Evolutionary conservation across 2,888 invertebrate species (phyloP).

Genomic region (Anodontia alba): DNA sequence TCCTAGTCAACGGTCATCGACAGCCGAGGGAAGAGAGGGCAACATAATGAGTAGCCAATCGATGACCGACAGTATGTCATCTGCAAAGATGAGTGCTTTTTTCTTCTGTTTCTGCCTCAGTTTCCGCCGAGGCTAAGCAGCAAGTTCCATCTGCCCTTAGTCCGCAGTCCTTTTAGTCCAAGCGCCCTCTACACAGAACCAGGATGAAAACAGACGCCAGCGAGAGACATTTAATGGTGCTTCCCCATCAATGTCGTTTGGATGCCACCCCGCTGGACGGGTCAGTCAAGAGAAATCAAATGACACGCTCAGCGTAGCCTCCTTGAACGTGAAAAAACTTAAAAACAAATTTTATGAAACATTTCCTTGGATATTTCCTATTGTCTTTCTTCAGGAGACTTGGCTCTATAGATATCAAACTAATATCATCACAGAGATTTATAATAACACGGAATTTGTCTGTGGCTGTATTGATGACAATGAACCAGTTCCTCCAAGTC

Average conservation of each 20-base stretch:
- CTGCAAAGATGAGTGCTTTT: no score
- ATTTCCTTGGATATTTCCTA: not conserved
- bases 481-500: not conserved
- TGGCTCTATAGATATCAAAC: not conserved
- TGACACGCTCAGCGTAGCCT: constrained; percentile 3
- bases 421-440: not conserved
- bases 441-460: not conserved
- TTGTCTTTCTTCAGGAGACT: constrained; percentile 4
- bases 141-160: no score
- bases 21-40: no score
- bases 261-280: not conserved
- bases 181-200: not conserved
- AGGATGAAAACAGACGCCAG: not conserved
- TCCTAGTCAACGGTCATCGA: no score
- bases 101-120: no score
- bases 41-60: no score
- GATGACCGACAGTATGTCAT: no score
- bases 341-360: constrained; percentile 2
- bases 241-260: not conserved
- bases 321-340: not conserved
- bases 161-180: not conserved
- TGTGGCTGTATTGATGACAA: not conserved
- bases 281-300: not conserved
- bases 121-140: no score
- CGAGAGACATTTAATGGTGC: not conserved